A percentile compares a stretch with the other conserved stretches of the same genome.
These are phyloP conservation scores for Papilio elwesi DNA, from an alignment of 2,888 invertebrate species.

Conservation along the genomic window DNA sequence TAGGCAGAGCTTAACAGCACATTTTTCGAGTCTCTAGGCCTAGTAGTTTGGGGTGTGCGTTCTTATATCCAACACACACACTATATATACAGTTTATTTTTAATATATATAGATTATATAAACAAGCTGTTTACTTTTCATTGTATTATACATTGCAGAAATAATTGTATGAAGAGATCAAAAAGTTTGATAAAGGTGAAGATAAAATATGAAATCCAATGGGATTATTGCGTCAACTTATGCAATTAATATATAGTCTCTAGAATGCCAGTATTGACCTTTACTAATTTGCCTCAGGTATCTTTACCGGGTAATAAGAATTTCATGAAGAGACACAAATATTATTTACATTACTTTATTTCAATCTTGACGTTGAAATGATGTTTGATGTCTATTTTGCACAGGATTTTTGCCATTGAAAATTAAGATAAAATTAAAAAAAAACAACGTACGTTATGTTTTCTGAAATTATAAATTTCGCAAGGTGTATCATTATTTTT, in stretches of 20 bases:
- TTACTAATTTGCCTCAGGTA: slow-evolving; percentile 20
- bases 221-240: slow-evolving; percentile 30
- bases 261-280: slow-evolving; percentile 23
- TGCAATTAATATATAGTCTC: slow-evolving; percentile 18
- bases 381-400: background rate
- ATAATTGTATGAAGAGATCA: slow-evolving; percentile 5
- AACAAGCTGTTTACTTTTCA: too few species aligned
- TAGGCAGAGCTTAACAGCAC: too few species aligned
- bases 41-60: too few species aligned
- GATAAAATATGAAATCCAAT: slow-evolving; percentile 12
- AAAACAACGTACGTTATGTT: too few species aligned
- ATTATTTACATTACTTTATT: slow-evolving; percentile 1
- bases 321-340: background rate
- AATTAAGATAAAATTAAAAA: too few species aligned
- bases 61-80: too few species aligned
- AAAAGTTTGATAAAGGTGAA: background rate
- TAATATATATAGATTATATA: too few species aligned
- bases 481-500: too few species aligned
- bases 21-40: too few species aligned
- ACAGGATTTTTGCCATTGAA: background rate
- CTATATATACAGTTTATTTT: too few species aligned
- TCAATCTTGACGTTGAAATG: background rate
- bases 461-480: too few species aligned
- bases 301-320: background rate
- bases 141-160: background rate